Conservation (phyloP, 1,140 invertebrate genomes). For the Cyclina sinensis region DNA sequence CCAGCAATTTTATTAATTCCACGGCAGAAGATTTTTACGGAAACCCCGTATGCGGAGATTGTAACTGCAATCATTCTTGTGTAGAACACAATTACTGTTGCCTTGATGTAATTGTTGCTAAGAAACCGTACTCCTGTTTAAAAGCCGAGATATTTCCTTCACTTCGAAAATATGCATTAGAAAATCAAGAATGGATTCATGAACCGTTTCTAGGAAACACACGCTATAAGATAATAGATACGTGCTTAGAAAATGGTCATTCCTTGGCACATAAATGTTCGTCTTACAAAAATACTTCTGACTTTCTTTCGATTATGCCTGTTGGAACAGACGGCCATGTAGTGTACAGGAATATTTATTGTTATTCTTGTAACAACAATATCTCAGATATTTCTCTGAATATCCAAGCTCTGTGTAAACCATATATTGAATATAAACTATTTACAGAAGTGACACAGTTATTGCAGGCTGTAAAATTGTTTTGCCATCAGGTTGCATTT, state of each 20-base stretch:
- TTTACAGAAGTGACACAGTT: background rate
- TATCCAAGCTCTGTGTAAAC: background rate
- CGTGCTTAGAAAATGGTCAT: background rate
- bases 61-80: background rate
- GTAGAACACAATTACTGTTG: background rate
- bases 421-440: background rate
- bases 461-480: background rate
- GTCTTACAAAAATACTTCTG: background rate
- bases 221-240: background rate
- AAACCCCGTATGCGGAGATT: background rate
- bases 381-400: background rate
- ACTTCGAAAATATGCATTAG: background rate
- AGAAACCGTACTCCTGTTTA: background rate
- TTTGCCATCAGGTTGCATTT: background rate
- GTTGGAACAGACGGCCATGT: background rate
- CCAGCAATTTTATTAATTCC: background rate
- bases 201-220: background rate
- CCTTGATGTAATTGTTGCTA: background rate
- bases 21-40: background rate
- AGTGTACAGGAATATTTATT: constrained; percentile 41
- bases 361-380: constrained; percentile 12
- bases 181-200: background rate
- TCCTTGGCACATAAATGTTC: background rate
- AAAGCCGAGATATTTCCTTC: background rate
- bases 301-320: background rate